Percentiles rank a stretch among this genome's conserved stretches.
These are phyloP conservation scores for Burhinus bistriatus DNA, from an alignment of 2,113 vertebrate genomes.

Conservation along the genomic window DNA sequence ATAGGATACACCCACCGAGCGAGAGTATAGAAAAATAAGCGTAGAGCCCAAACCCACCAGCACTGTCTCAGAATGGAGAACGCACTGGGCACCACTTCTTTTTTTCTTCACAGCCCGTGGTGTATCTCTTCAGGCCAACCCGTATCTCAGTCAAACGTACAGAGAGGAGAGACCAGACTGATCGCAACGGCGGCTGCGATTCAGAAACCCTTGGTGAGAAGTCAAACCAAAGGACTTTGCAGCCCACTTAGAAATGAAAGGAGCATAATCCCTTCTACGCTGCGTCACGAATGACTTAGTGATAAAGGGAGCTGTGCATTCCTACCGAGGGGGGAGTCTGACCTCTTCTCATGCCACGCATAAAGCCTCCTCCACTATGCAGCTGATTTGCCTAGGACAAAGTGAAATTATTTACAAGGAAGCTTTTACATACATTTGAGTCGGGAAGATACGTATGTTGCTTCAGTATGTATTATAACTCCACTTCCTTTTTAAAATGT, in stretches of 20 bases:
- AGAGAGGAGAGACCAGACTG: neutral
- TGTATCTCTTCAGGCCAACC: neutral
- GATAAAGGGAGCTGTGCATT: neutral
- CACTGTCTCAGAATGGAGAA: neutral
- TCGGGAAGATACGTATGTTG: neutral
- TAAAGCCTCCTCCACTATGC: neutral
- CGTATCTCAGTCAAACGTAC: rapidly evolving
- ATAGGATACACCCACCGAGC: rapidly evolving
- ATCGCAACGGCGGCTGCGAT: rapidly evolving
- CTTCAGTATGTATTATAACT: neutral
- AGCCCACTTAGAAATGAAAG: neutral
- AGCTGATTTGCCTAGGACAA: neutral
- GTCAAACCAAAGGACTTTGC: neutral
- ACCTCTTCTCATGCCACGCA: neutral
- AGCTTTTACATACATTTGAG: constrained; percentile 9
- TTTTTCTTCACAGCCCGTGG: neutral
- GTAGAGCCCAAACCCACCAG: neutral
- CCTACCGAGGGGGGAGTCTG: neutral
- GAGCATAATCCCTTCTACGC: neutral
- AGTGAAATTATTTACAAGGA: neutral
- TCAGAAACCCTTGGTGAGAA: neutral
- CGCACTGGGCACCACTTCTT: neutral
- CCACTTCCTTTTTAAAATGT: constrained; percentile 33
- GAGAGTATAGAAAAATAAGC: neutral
- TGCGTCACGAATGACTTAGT: neutral